phyloP scores from a whole-genome alignment of 2,888 invertebrate species.

The Drosophila longiperda region DNA sequence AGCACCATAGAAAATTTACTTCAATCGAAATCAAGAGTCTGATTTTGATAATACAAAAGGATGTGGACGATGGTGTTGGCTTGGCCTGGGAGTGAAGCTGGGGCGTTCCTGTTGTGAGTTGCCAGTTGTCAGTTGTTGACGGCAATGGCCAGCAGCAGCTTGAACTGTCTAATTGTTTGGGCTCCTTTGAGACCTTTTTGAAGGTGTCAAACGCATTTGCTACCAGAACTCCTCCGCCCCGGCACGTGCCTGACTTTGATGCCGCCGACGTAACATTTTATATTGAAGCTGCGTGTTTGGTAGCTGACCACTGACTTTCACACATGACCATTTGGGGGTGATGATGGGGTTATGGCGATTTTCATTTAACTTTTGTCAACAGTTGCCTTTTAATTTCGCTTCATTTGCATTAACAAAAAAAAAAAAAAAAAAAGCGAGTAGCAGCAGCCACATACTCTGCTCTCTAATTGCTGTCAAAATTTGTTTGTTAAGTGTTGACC shows the following conservation, averaged over 20 bases:
- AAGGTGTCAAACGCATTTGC: constrained; percentile 79
- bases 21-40: constrained; percentile 4
- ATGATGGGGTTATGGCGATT: constrained; percentile 29
- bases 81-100: constrained; percentile 21
- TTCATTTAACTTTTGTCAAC: constrained; percentile 65
- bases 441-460: constrained; percentile 20
- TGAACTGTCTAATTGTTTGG: constrained; percentile 65
- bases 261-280: constrained; percentile 31
- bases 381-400: constrained; percentile 75
- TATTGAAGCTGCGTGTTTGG: constrained; percentile 48
- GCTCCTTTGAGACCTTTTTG: constrained; percentile 63
- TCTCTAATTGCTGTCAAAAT: constrained; percentile 70
- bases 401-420: constrained; percentile 75
- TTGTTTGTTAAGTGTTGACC: constrained; percentile 69
- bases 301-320: constrained; percentile 52
- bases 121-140: constrained; percentile 38
- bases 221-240: constrained; percentile 47
- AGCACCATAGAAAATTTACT: neutral
- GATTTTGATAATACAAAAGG: constrained; percentile 19
- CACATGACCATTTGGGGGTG: constrained; percentile 56
- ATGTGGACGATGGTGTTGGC: constrained; percentile 6
- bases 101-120: constrained; percentile 12
- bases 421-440: constrained; percentile 45
- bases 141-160: constrained; percentile 38
- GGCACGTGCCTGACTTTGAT: constrained; percentile 58